Evolutionary conservation across 2,888 invertebrate genomes (phyloP), one percentile per base, ranked within the genome.

Genomic region (Priocnemis perturbator): DNA sequence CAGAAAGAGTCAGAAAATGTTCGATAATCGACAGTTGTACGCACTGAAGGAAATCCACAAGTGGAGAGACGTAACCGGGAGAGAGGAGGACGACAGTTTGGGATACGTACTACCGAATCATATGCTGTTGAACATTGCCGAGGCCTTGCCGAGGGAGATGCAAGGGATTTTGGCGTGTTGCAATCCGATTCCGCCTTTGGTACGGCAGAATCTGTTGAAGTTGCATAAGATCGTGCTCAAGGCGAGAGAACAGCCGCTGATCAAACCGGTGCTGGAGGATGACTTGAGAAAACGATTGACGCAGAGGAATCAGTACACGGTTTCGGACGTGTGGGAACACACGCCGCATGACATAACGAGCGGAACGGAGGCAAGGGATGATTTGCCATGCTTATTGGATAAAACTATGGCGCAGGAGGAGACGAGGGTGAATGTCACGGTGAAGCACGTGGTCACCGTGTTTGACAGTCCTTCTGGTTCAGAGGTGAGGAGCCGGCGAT

Each of bases 81-180:
- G 99, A 30, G 89, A 91, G 64, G 94, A 97, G 84, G 99, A 99
- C 89, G 99, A 99, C 89, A 98, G 98, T 86, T 92, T 92, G 52
- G 94, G 93, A 92, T 99, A 96, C 89, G 95, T 99, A 57, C 90
- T 99, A 67, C 98, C 99, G 0, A 98, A 98, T 89, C 98, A 98
- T 89, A 98, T 98, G 98, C 88, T 99, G 90, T 86, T 98, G 63
- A 94, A 96, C 86, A 95, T 99, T 69, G 93, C 97, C 0, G 97
- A 98, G 89, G 91, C 92, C 20, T 88, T 98, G 69, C 98, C 98
- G 0, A 92, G 96, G 63, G 98, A 98, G 90, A 93, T 96, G 91
- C 96, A 97, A 85, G 98, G 98, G 0, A 94, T 99, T 69, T 89
- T 96, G 69, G 97, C 98, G 0, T 96, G 97, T 84, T 99, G 99